phyloP scores from a whole-genome alignment of 2,888 invertebrate genomes.

The Cataglyphis albicans region DNA sequence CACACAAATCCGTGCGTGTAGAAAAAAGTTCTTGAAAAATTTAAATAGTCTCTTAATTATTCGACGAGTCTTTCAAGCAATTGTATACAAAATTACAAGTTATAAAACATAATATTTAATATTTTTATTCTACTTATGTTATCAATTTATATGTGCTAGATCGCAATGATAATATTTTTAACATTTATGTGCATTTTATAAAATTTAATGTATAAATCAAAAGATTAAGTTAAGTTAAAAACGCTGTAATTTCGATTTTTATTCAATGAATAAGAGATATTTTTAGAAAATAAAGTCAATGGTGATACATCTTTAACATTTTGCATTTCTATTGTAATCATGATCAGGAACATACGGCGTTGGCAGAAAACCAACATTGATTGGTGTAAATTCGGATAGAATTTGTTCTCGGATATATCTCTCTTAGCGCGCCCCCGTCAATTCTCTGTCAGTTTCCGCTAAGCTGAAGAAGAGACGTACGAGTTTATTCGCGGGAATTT shows the following conservation, averaged over 20 bases:
- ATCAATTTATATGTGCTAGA: neutral
- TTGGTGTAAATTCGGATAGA: slow-evolving; percentile 48
- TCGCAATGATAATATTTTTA: slow-evolving; percentile 51
- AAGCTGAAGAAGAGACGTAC: neutral
- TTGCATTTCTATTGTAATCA: slow-evolving; percentile 17
- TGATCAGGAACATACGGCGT: slow-evolving; percentile 41
- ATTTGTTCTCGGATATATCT: slow-evolving; percentile 46
- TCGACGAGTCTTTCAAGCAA: neutral
- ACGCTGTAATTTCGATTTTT: neutral
- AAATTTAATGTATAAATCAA: neutral
- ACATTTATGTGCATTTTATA: neutral
- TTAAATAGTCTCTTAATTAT: neutral
- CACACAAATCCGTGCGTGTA: neutral
- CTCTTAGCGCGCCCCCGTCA: slow-evolving; percentile 41
- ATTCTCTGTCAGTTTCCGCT: slow-evolving; percentile 47
- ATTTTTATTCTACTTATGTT: neutral
- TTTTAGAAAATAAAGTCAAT: neutral
- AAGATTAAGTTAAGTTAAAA: neutral
- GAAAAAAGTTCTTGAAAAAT: neutral
- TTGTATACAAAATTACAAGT: neutral
- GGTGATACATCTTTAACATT: slow-evolving; percentile 24
- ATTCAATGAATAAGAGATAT: neutral
- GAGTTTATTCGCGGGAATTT: slow-evolving; percentile 5
- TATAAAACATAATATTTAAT: neutral
- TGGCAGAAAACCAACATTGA: slow-evolving; percentile 53